A percentile compares a stretch with the other conserved stretches of the same genome.
Conservation (phyloP, 2,113 vertebrate species). For the Charadrius vociferus region DNA sequence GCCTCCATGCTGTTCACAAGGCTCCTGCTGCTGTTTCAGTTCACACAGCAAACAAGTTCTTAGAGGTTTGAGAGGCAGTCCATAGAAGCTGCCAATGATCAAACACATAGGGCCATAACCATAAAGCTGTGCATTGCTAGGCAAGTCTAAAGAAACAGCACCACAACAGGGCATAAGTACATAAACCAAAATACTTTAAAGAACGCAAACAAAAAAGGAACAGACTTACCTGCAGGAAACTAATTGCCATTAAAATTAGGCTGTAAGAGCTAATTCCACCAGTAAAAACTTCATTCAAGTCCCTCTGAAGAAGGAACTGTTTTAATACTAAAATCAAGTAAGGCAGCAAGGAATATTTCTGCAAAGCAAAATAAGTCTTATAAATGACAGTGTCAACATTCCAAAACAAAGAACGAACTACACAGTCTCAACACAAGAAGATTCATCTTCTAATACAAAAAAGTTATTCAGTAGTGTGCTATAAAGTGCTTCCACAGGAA, state of each 20-base stretch:
- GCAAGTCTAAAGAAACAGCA: background rate
- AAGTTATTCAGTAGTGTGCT: background rate
- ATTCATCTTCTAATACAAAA: background rate
- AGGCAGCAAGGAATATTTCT: conserved; percentile 97
- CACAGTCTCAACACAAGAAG: background rate
- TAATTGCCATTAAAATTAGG: conserved; percentile 98
- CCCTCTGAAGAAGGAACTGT: conserved; percentile 97
- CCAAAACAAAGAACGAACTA: background rate
- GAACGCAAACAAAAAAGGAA: background rate
- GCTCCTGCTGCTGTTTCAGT: background rate
- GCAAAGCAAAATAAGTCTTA: conserved; percentile 36
- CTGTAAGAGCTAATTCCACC: conserved; percentile 98
- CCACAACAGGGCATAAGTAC: background rate
- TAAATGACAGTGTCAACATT: background rate
- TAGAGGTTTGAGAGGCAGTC: background rate
- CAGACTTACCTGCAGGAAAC: conserved; percentile 91
- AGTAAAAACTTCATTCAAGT: conserved; percentile 98
- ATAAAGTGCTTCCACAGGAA: background rate
- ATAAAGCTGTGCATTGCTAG: background rate
- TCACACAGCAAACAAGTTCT: background rate
- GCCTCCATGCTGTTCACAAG: background rate
- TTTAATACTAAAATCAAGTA: conserved; percentile 98
- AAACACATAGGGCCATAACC: background rate
- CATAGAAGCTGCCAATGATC: background rate
- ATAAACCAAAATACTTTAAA: background rate